These are phyloP conservation scores for Patagioenas fasciata DNA, from an alignment of 2,113 vertebrate species.

Conservation along the genomic window DNA sequence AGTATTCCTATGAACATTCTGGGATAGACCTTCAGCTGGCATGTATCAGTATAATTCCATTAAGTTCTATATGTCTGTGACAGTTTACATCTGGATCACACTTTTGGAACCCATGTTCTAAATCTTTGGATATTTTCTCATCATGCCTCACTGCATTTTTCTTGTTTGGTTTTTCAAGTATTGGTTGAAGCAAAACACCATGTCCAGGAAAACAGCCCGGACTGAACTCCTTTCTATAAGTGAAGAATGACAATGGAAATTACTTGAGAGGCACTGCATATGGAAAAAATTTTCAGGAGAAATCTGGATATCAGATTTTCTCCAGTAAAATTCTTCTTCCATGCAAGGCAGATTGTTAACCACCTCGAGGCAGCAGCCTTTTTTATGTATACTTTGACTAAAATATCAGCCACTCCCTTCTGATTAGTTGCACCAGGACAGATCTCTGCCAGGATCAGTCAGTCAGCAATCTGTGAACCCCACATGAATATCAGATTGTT, in stretches of 20 bases:
- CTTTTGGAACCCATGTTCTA: neutral
- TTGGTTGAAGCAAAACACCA: neutral
- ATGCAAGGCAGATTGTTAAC: neutral
- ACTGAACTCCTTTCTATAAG: neutral
- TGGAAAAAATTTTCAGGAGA: neutral
- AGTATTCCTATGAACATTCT: neutral
- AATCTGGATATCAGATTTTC: conserved; percentile 16
- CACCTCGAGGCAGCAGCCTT: neutral
- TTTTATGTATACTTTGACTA: neutral
- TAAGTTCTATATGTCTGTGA: conserved; percentile 31
- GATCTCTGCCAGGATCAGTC: conserved; percentile 4
- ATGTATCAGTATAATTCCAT: neutral
- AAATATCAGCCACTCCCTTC: neutral
- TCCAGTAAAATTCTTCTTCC: neutral
- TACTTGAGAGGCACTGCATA: neutral
- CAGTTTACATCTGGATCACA: conserved; percentile 22
- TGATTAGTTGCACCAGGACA: conserved; percentile 27
- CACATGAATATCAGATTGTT: neutral
- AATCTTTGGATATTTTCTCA: conserved; percentile 42
- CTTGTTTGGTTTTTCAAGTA: conserved; percentile 6
- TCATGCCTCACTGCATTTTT: conserved; percentile 41
- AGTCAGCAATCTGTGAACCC: neutral
- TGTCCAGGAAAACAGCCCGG: neutral
- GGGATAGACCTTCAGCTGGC: conserved; percentile 41
- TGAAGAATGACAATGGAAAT: conserved; percentile 4